Evolutionary conservation across 2,113 vertebrate species (phyloP).

Genomic region (Chionomys nivalis): DNA sequence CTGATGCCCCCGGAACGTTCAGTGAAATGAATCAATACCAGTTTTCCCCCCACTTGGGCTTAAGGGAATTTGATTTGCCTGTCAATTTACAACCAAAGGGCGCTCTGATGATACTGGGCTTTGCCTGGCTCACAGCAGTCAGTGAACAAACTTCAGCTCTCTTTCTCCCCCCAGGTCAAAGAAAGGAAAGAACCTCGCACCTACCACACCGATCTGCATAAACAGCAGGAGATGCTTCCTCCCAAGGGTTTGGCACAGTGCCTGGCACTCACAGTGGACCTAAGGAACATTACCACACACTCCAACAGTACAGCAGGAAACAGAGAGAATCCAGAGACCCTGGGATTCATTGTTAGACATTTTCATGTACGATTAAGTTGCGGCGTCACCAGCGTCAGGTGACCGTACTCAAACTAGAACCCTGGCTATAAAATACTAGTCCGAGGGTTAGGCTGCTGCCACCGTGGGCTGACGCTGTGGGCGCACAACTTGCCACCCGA

Average conservation of each 20-base stretch:
- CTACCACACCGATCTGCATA: background rate
- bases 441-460: background rate
- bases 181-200: too few relatives aligned
- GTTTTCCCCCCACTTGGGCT: background rate
- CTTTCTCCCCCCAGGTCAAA: background rate
- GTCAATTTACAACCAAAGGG: background rate
- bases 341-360: background rate
- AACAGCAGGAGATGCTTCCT: background rate
- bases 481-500: background rate
- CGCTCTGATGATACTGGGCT: background rate
- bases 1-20: background rate
- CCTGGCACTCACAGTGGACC: background rate
- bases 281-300: background rate
- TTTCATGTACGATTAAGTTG: background rate
- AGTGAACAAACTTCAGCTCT: background rate
- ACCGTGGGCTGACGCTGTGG: background rate
- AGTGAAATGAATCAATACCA: background rate
- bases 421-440: background rate
- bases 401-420: background rate
- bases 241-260: background rate
- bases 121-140: background rate
- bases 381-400: too few relatives aligned
- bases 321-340: background rate
- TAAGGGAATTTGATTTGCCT: background rate
- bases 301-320: background rate